phyloP scores from a whole-genome alignment of 2,113 vertebrate genomes.

The Erpornis zantholeuca region DNA sequence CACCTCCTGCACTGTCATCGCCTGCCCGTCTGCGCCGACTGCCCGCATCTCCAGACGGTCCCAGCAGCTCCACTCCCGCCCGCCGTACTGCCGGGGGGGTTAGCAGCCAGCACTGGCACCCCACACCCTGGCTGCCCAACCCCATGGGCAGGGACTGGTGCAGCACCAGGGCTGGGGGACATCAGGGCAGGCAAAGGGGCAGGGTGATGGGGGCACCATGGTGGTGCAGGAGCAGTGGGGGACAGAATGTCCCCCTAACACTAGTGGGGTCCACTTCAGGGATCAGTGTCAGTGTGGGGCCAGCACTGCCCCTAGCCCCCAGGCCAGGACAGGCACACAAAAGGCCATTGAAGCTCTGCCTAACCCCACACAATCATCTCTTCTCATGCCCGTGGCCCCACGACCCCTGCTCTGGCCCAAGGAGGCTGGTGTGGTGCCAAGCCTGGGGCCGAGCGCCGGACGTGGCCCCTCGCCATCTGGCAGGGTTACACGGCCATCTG shows the following conservation, averaged over 20 bases:
- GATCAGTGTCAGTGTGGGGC: not conserved
- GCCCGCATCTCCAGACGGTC: slow-evolving; percentile 76
- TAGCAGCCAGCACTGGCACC: not conserved
- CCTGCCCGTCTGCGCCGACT: slow-evolving; percentile 60
- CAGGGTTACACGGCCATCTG: slow-evolving; percentile 3
- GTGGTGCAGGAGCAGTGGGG: too few relatives aligned
- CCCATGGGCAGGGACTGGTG: not conserved
- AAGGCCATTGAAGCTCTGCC: not conserved
- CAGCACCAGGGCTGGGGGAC: not conserved
- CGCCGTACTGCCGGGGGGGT: slow-evolving; percentile 68
- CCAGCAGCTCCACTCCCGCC: slow-evolving; percentile 80
- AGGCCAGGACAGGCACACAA: not conserved
- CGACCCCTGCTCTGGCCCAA: not conserved
- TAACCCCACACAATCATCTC: slow-evolving; percentile 23
- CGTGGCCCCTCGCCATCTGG: not conserved
- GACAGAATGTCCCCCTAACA: not conserved
- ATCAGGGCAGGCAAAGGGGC: not conserved
- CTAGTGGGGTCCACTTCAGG: not conserved
- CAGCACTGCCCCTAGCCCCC: not conserved
- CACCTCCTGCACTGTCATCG: slow-evolving; percentile 81
- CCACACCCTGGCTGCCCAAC: not conserved
- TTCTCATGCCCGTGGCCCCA: not conserved
- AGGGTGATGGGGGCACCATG: not conserved
- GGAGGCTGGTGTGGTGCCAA: not conserved
- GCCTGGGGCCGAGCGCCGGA: accelerated